Percentiles rank a stretch among this genome's conserved stretches.
Conservation (phyloP, 2,113 vertebrate species). For the Lota lota region DNA sequence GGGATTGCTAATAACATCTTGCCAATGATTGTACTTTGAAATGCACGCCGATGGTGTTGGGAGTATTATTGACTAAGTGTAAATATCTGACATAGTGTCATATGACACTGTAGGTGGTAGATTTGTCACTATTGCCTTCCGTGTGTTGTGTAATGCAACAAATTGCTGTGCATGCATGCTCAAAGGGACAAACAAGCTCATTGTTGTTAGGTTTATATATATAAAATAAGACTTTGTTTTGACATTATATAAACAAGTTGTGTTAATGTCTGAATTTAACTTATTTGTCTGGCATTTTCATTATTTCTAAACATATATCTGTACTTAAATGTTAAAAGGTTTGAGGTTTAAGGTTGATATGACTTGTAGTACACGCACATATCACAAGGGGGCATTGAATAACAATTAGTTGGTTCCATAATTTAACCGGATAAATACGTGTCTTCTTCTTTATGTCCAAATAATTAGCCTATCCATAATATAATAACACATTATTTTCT, state of each 20-base stretch:
- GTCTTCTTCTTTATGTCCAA: no score
- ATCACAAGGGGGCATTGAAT: not conserved
- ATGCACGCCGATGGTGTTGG: not conserved
- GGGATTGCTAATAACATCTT: no score
- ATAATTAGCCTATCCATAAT: no score
- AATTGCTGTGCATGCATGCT: not conserved
- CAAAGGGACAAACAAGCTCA: not conserved
- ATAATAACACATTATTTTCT: no score
- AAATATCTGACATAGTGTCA: slow-evolving; percentile 55
- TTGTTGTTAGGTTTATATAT: not conserved
- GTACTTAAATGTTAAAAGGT: not conserved
- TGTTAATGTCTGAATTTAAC: no score
- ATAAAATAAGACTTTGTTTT: not conserved
- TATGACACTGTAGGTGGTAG: slow-evolving; percentile 20
- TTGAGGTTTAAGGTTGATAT: not conserved
- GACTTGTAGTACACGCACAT: not conserved
- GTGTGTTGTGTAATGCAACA: slow-evolving; percentile 7
- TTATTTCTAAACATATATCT: not conserved
- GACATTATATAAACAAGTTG: no score
- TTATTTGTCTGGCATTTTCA: not conserved
- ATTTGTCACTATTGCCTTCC: slow-evolving; percentile 40
- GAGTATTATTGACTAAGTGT: slow-evolving; percentile 41
- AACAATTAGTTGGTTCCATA: no score
- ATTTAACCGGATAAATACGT: no score
- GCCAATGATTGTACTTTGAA: no score